phyloP scores from a whole-genome alignment of 2,888 invertebrate species.

The Drosophila histrio region DNA sequence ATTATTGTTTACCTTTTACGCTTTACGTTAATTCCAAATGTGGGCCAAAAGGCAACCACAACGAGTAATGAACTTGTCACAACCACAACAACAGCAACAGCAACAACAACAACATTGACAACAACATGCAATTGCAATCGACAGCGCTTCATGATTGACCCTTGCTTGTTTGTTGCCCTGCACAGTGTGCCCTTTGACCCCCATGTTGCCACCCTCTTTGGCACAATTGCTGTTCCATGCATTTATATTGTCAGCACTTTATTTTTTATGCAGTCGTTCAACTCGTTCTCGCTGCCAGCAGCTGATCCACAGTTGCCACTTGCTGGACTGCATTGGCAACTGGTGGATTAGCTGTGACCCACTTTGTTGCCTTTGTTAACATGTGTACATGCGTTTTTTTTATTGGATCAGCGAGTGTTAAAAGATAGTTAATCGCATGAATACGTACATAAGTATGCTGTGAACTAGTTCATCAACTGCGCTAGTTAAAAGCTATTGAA shows the following conservation, averaged over 20 bases:
- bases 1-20: slow-evolving; percentile 75
- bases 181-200: slow-evolving; percentile 11
- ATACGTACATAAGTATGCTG: not conserved
- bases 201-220: not conserved
- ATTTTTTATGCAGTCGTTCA: slow-evolving; percentile 33
- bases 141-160: slow-evolving; percentile 26
- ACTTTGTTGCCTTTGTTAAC: not conserved
- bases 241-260: slow-evolving; percentile 34
- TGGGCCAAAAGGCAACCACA: slow-evolving; percentile 22
- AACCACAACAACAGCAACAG: not conserved
- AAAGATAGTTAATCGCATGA: not conserved
- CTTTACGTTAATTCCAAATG: slow-evolving; percentile 47
- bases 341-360: slow-evolving; percentile 30
- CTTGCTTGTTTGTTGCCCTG: slow-evolving; percentile 5
- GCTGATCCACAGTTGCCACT: slow-evolving; percentile 25
- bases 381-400: not conserved
- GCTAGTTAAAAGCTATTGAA: not conserved
- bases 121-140: slow-evolving; percentile 25
- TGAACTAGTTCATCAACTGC: not conserved
- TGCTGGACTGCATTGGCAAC: slow-evolving; percentile 16
- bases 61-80: slow-evolving; percentile 45
- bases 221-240: not conserved
- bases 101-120: not conserved
- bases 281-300: slow-evolving; percentile 18
- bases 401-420: not conserved